Base-by-base conservation (phyloP, 2,888 invertebrate species). In the Byasa hedistus region DNA sequence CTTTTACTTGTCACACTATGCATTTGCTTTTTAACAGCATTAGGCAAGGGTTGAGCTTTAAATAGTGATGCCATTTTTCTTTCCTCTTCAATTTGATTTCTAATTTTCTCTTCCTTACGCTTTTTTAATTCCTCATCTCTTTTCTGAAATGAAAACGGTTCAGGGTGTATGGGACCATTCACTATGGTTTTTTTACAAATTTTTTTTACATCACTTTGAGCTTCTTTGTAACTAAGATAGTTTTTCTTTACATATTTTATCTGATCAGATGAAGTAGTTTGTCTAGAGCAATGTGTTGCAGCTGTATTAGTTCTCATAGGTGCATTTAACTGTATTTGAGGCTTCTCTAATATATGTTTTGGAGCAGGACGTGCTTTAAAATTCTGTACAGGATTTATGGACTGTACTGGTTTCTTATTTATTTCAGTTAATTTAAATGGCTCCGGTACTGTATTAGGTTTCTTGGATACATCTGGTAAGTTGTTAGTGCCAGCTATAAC, bases 61-160 rank as follows among this genome's bases (percentile, higher is more conserved):
- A 96, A 96, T 71, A 93, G 93, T 1, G 93, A 85, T 0, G 93
- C 90, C 78, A 94, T 93, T 73, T 92, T 94, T 56, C 93, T 90
- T 68, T 94, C 93, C 70, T 91, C 87, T 68, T 94, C 93, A 23
- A 94, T 78, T 67, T 92, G 85, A 70, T 92, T 91, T 70, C 93
- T 92, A 12, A 95, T 93, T 72, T 91, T 91, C 73, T 94, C 92
- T 70, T 95, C 94, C 71, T 93, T 94, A 65, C 92, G 93, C 55
- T 88, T 86, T 61, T 89, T 85, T 32, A 93, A 74, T 65, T 92
- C 84, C 75, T 93, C 93, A 79, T 95, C 93, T 19, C 95, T 83
- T 64, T 93, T 87, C 68, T 95, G 95, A 85, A 96, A 96, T 71
- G 95, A 95, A 76, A 96, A 96, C 19, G 95, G 95, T 69, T 86